These are phyloP conservation scores for Mactra quadrangularis DNA, from an alignment of 1,140 invertebrate genomes.

Conservation along the genomic window DNA sequence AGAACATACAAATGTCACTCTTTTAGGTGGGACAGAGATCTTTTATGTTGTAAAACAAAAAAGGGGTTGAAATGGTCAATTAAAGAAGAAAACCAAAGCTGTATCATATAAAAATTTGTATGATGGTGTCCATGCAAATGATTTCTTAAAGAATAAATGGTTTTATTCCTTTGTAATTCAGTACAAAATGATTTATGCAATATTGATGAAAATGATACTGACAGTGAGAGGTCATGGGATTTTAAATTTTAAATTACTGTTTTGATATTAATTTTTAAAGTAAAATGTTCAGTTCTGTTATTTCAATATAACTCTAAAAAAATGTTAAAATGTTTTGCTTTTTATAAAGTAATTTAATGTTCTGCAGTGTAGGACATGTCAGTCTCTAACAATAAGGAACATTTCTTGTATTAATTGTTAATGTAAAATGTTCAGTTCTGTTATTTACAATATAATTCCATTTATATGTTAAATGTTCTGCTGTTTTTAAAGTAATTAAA, in stretches of 20 bases:
- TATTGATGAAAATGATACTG: neutral
- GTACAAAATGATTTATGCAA: too few relatives aligned
- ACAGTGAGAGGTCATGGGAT: neutral
- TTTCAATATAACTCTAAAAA: too few relatives aligned
- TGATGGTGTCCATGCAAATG: neutral
- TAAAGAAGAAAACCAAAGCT: neutral
- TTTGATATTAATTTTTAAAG: too few relatives aligned
- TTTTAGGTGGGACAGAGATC: neutral
- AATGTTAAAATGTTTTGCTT: too few relatives aligned
- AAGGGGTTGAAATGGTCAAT: neutral
- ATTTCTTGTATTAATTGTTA: neutral
- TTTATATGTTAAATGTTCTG: too few relatives aligned
- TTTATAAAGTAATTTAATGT: neutral
- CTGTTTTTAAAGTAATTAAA: too few relatives aligned
- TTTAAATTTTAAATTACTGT: too few relatives aligned
- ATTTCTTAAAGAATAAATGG: neutral
- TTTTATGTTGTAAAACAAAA: neutral
- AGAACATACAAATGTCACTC: neutral
- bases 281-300: too few relatives aligned
- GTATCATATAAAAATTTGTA: slow-evolving; percentile 1
- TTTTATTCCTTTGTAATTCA: neutral
- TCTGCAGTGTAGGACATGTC: neutral
- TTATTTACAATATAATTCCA: too few relatives aligned
- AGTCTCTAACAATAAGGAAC: neutral
- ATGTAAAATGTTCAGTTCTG: too few relatives aligned